Evolutionary conservation across 2,797 vertebrate genomes (phyloP), one percentile per base, ranked within the genome.

Genomic region (Mastacembelus armatus): DNA sequence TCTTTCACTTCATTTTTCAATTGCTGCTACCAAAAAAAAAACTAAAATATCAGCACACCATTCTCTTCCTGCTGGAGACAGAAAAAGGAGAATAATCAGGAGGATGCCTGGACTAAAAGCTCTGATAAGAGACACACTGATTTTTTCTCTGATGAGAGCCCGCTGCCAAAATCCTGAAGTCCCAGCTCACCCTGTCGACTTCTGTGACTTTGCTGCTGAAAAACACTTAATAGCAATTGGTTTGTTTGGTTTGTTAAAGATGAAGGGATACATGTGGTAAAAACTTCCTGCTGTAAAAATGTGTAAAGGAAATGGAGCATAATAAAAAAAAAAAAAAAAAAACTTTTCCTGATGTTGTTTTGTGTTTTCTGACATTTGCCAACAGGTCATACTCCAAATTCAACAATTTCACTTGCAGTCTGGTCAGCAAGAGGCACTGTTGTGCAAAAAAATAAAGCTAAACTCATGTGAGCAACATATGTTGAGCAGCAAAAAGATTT

Each of bases 51-150:
- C 70, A 64, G 63, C 44, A 38, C 18, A 43, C 36, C 44, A 14
- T 12, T 35, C 44, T 47, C 58, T 83, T 83, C 78, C 75, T 78
- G 66, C 72, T n/a, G n/a, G n/a, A 80, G 40, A 49, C 27, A 54
- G 56, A 69, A 66, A 63, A 59, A 64, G 67, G 65, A 79, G n/a
- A 69, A 18, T 19, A 54, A 56, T 71, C 67, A 52, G 59, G 57
- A 75, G 36, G 68, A 69, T 51, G 74, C 51, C 48, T 26, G 48
- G 24, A 56, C 45, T 63, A 69, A 60, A 47, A 66, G 73, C 60
- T 39, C 47, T 30, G n/a, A n/a, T 2, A 22, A 22, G 15, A 52
- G 48, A 42, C 7, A 21, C 26, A 24, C 14, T 29, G 10, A 8
- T 35, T 69, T 66, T 54, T 14, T 22, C 38, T 70, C 58, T 67